A percentile compares a stretch with the other conserved stretches of the same genome.
Evolutionary conservation across 1,140 invertebrate species (phyloP).

Genomic region (Gryon sp.): DNA sequence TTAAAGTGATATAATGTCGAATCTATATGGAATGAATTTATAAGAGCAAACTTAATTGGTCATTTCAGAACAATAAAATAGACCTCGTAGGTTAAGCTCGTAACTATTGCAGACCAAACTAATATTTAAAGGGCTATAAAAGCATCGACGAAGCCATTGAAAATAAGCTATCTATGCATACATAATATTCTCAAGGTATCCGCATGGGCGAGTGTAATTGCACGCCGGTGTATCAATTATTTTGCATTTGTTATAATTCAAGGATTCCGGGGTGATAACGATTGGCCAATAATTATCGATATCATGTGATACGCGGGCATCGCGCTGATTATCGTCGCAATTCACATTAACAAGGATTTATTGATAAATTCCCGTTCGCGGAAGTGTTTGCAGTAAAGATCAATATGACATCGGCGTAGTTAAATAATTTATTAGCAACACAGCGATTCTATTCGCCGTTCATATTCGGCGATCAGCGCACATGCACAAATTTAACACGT

Average conservation of each 20-base stretch:
- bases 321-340: slow-evolving; percentile 55
- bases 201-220: slow-evolving; percentile 5
- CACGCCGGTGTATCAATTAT: slow-evolving; percentile 47
- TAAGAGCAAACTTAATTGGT: too few relatives aligned
- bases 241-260: slow-evolving; percentile 49
- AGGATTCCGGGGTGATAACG: slow-evolving; percentile 5
- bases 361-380: slow-evolving; percentile 49
- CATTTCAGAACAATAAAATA: background rate
- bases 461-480: background rate
- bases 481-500: slow-evolving; percentile 12
- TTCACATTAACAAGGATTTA: slow-evolving; percentile 57
- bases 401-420: slow-evolving; percentile 44
- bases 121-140: slow-evolving; percentile 32
- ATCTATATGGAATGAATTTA: too few relatives aligned
- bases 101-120: slow-evolving; percentile 16
- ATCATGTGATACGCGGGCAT: background rate
- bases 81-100: background rate
- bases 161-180: slow-evolving; percentile 10
- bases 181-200: slow-evolving; percentile 35
- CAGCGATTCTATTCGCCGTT: slow-evolving; percentile 13
- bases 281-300: slow-evolving; percentile 54
- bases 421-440: slow-evolving; percentile 52
- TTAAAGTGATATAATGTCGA: too few relatives aligned
- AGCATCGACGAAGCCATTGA: slow-evolving; percentile 12
- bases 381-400: slow-evolving; percentile 58